Percentiles rank a stretch among this genome's conserved stretches.
Conservation (phyloP, 2,888 invertebrate genomes). For the Napeogenes sylphis region DNA sequence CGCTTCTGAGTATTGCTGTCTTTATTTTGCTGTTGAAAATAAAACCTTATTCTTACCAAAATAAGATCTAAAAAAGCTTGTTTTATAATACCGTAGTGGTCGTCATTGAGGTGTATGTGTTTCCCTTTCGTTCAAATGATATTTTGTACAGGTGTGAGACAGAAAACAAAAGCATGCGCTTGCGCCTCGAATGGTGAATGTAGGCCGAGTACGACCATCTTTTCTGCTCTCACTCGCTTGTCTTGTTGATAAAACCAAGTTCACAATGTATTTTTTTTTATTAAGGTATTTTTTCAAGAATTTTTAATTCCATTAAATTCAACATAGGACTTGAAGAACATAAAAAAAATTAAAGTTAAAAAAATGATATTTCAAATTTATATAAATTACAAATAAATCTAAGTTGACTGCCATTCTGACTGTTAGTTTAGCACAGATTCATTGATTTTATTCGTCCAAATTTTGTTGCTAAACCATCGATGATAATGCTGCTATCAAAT, state of each 20-base stretch:
- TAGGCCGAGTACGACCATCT: conserved; percentile 74
- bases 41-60: background rate
- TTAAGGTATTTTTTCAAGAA: conserved; percentile 8
- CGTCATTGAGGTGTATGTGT: conserved; percentile 42
- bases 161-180: conserved; percentile 53
- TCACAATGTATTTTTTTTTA: conserved; percentile 36
- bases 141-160: conserved; percentile 44
- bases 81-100: conserved; percentile 24
- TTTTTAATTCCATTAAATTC: too few species aligned
- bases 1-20: background rate
- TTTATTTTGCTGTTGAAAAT: background rate
- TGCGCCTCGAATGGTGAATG: conserved; percentile 71
- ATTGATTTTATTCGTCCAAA: too few species aligned
- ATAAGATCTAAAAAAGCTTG: conserved; percentile 9
- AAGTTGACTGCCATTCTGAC: too few species aligned
- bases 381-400: too few species aligned
- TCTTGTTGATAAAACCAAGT: conserved; percentile 63
- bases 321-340: background rate
- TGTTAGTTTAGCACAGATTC: too few species aligned
- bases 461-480: too few species aligned
- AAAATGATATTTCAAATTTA: too few species aligned
- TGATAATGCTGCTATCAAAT: too few species aligned
- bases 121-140: conserved; percentile 42
- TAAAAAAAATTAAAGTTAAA: background rate
- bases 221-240: conserved; percentile 66